Percentiles rank a stretch among this genome's conserved stretches.
phyloP scores from a whole-genome alignment of 2,113 vertebrate species.

The Cavia aperea region DNA sequence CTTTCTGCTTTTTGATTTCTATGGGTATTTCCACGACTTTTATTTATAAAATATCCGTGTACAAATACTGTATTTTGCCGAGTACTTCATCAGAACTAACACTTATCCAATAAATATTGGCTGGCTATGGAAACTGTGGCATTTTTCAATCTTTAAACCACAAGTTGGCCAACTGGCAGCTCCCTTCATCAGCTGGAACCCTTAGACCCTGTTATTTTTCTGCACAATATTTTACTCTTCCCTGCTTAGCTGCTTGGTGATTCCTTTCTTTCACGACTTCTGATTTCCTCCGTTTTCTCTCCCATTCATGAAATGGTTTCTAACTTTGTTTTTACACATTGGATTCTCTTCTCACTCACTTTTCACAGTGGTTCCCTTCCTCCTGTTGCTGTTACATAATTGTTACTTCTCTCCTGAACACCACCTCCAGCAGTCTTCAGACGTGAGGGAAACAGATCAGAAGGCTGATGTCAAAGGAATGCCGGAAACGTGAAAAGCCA shows the following conservation, averaged over 20 bases:
- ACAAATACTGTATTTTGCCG: neutral
- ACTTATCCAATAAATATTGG: slow-evolving; percentile 23
- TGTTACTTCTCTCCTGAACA: neutral
- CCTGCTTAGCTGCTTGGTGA: neutral
- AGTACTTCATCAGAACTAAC: slow-evolving; percentile 14
- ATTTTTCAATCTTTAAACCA: neutral
- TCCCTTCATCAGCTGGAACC: neutral
- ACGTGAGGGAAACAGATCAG: neutral
- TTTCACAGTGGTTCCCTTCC: neutral
- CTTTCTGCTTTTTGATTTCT: slow-evolving; percentile 51
- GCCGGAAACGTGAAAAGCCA: neutral
- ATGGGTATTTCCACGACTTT: neutral
- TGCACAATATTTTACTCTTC: neutral
- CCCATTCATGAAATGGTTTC: neutral
- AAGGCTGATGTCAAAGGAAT: neutral
- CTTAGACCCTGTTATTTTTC: neutral
- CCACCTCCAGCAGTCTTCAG: neutral
- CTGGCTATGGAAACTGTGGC: slow-evolving; percentile 8
- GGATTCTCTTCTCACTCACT: neutral
- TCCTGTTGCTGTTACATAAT: neutral
- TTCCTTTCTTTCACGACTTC: neutral
- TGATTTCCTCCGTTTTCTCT: neutral
- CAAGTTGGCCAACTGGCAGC: neutral
- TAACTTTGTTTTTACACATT: neutral
- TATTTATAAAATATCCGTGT: slow-evolving; percentile 36